These are phyloP conservation scores for Moxostoma hubbsi DNA, from an alignment of 2,797 vertebrate genomes.

Conservation along the genomic window DNA sequence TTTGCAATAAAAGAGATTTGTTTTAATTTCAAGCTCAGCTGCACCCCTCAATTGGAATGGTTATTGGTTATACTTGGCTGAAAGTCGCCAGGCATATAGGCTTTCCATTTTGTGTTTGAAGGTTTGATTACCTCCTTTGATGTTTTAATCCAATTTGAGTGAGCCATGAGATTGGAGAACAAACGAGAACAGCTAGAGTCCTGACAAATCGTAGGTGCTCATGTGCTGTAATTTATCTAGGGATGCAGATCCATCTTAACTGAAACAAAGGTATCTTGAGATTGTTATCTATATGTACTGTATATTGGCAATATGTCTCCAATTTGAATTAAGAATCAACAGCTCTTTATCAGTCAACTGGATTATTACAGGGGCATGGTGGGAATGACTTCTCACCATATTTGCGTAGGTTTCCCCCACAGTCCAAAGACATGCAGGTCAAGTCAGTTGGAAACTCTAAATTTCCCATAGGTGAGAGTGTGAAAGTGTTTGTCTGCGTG, in stretches of 20 bases:
- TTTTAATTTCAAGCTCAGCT: constrained; percentile 63
- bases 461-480: too few species aligned
- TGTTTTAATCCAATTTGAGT: constrained; percentile 55
- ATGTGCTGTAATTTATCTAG: neutral
- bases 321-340: constrained; percentile 20
- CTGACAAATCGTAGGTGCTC: constrained; percentile 27
- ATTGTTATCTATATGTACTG: too few species aligned
- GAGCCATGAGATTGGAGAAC: constrained; percentile 28
- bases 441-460: too few species aligned
- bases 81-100: constrained; percentile 44
- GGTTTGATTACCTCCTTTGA: constrained; percentile 53
- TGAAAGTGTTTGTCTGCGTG: too few species aligned
- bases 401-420: too few species aligned
- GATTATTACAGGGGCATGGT: constrained; percentile 2
- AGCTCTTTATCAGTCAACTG: constrained; percentile 20
- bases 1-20: constrained; percentile 59
- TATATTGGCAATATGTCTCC: neutral
- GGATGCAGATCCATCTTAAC: constrained; percentile 33
- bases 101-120: constrained; percentile 46
- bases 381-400: too few species aligned
- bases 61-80: constrained; percentile 58
- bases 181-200: constrained; percentile 16
- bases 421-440: too few species aligned
- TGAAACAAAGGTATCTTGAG: constrained; percentile 27
- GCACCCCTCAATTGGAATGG: constrained; percentile 53